Evolutionary conservation across 2,113 vertebrate genomes (phyloP), one percentile per base, ranked within the genome.

Genomic region (Cricetomys ansorgei): DNA sequence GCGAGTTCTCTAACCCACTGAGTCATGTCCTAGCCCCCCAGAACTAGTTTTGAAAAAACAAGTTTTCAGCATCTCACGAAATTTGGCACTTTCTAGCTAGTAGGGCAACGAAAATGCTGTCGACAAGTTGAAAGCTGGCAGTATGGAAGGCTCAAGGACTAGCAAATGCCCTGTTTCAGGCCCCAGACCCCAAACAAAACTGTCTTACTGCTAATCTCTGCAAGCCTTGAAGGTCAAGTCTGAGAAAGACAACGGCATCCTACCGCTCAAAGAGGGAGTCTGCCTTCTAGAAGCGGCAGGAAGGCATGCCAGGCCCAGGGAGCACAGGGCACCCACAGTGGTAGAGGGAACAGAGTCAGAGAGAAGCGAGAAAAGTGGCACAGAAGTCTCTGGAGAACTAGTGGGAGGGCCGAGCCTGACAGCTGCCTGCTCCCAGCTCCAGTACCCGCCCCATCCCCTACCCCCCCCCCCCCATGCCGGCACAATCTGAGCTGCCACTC

Each of bases 401-500:
- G 12, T 6, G 34, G 59, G 57, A 15, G 6, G 62, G 48, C 8
- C 3, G 0, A 34, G 23, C 5, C 31, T 64, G 77, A 48, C 76
- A 89, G 89, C 73, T 31, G 80, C 81, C 92, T n/a, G 95, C 65
- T 16, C 29, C 29, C 40, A 55, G 84, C 77, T 31, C 76, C 55
- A 27, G 84, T 11, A 6, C 13, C 40, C 45, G 43, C 50, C n/a
- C 50, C 0, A 5, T 53, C 65, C 69, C 62, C 37, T 7, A 4
- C 19, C 7, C 65, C 37, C 7, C 25, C 50, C 5, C 9, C 16
- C 84, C 55, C 50, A 8, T 85, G 92, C 88, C 50, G 59, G 94
- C 4, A 0, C 62, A 77, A 93, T 96, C 12, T 31, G 89, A 97
- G 92, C 94, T 94, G 96, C 92, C 96, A 86, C 62, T 95, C 76